Conservation (phyloP, 2,113 vertebrate species). For the Baryphthengus martii region DNA sequence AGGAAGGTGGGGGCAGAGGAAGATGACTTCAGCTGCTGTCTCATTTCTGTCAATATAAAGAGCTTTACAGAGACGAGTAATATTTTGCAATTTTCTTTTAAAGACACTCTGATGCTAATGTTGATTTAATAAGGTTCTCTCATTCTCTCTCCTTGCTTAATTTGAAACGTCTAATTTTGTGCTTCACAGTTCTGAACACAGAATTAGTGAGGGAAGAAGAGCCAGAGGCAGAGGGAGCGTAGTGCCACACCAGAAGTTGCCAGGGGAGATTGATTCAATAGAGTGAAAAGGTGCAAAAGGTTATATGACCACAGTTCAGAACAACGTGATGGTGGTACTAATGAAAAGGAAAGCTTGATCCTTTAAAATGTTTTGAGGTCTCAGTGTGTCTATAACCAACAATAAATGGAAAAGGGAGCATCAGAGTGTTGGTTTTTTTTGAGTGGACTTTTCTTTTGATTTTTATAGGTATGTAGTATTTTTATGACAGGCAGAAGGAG, state of each 20-base stretch:
- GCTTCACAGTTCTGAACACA: constrained; percentile 72
- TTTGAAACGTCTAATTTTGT: constrained; percentile 77
- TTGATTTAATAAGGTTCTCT: constrained; percentile 76
- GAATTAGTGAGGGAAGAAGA: constrained; percentile 68
- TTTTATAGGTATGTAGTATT: neutral
- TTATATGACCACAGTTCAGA: neutral
- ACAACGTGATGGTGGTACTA: neutral
- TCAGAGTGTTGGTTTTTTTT: neutral
- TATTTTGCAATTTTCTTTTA: constrained; percentile 63
- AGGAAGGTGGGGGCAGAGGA: neutral
- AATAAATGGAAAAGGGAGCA: neutral
- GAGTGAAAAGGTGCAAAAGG: constrained; percentile 46
- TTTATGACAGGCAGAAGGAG: neutral
- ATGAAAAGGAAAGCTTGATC: neutral
- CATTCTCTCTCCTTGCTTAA: constrained; percentile 62
- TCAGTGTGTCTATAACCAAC: neutral
- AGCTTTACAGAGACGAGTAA: constrained; percentile 35
- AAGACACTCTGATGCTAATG: constrained; percentile 70
- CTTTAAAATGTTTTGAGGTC: neutral
- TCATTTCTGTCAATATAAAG: constrained; percentile 17
- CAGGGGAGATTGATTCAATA: constrained; percentile 43
- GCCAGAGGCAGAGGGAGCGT: constrained; percentile 14
- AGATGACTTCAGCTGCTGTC: neutral
- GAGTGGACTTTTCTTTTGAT: constrained; percentile 40
- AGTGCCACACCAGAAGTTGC: constrained; percentile 46